Base-by-base conservation (phyloP, 2,113 vertebrate species). In the Cinclus mexicanus region DNA sequence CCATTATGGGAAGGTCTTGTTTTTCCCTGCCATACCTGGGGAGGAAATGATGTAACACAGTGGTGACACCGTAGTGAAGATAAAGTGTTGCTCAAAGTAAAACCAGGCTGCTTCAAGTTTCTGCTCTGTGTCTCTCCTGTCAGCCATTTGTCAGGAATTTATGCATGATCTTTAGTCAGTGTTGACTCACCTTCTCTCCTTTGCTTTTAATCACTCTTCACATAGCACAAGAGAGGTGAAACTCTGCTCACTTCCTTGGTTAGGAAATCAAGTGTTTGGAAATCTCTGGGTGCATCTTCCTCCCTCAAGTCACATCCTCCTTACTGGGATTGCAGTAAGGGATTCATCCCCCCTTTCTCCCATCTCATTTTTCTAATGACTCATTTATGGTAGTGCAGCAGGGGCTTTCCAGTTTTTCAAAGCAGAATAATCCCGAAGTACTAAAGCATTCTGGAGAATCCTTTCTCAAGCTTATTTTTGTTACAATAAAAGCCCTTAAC, bases 81-180 rank as follows among this genome's bases (percentile, higher is more conserved):
- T 91, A 95, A 90, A 93, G 41, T 4, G 41, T 81, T 93, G 60
- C 76, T 77, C 79, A 39, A 91, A 90, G 86, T 59, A 81, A 90
- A 86, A 82, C 78, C 60, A 67, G 82, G 56, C 76, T 92, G 37
- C 49, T 79, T 96, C 81, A 70, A n/a, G 46, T 79, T 94, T 91
- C 84, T 93, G 87, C 84, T 85, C 55, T 91, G 65, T 83, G 63
- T 83, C 77, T 87, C 46, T 33, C 28, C 70, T 35, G 28, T 46
- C 59, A 75, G 55, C 57, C 78, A 84, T 95, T 96, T 74, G 68
- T 94, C 85, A 91, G 93, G 91, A 95, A 96, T 95, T 95, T 91
- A 91, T 93, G 84, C 87, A 59, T 42, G 57, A 74, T 68, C 84
- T 91, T 87, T 67, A 83, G 70, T 74, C 80, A 60, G 60, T 71